A percentile compares a stretch with the other conserved stretches of the same genome.
phyloP scores from a whole-genome alignment of 1,140 invertebrate species.

The Apis florea region DNA sequence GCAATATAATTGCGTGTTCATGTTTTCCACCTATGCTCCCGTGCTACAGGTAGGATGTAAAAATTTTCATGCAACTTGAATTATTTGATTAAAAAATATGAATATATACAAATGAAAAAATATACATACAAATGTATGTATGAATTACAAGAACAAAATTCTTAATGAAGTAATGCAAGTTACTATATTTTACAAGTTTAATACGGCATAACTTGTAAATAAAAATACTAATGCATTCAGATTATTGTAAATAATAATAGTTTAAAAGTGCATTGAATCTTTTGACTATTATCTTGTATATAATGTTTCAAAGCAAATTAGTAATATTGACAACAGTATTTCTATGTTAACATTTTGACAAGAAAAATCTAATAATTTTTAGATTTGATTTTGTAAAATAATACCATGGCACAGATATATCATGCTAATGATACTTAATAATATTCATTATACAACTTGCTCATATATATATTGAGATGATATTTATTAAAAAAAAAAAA shows the following conservation, averaged over 20 bases:
- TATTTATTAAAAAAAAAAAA: not conserved
- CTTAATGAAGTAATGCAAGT: conserved; percentile 48
- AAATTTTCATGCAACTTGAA: conserved; percentile 34
- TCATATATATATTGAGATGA: conserved; percentile 33
- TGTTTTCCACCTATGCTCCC: conserved; percentile 44
- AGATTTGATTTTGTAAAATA: conserved; percentile 3
- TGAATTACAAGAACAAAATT: conserved; percentile 34
- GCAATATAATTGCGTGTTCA: conserved; percentile 53
- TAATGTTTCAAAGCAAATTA: conserved; percentile 39
- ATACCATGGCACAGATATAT: conserved; percentile 25
- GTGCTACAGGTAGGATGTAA: conserved; percentile 56
- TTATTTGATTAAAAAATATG: conserved; percentile 17
- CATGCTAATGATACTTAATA: conserved; percentile 50
- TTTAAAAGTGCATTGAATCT: conserved; percentile 29
- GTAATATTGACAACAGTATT: conserved; percentile 41
- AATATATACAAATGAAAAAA: conserved; percentile 8
- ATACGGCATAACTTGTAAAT: not conserved
- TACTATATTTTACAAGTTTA: conserved; percentile 44
- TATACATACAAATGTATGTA: conserved; percentile 11
- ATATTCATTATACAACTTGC: conserved; percentile 39
- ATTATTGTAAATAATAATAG: conserved; percentile 55
- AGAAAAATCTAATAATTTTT: conserved; percentile 13
- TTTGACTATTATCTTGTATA: conserved; percentile 25
- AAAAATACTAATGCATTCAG: conserved; percentile 21
- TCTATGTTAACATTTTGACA: conserved; percentile 5